A percentile compares a stretch with the other conserved stretches of the same genome.
Conservation (phyloP, 1,140 invertebrate species). For the Nasonia vitripennis region DNA sequence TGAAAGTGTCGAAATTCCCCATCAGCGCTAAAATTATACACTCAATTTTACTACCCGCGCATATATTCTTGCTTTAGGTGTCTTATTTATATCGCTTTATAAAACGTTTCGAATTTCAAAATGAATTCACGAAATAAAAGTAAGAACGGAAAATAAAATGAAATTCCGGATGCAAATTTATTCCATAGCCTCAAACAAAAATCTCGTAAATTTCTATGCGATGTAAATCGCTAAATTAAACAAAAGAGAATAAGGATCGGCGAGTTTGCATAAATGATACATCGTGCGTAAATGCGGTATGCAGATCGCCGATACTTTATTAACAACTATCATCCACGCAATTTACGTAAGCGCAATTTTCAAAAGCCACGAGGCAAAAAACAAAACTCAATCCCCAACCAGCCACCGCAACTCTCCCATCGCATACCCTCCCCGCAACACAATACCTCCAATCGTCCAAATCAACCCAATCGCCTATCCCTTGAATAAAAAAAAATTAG, state of each 20-base stretch:
- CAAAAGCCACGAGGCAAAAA: too few species aligned
- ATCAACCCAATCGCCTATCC: background rate
- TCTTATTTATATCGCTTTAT: background rate
- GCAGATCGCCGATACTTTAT: too few species aligned
- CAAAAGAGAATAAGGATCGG: background rate
- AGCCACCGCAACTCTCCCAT: too few species aligned
- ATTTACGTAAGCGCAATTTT: too few species aligned
- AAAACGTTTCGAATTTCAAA: background rate
- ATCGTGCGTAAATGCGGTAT: too few species aligned
- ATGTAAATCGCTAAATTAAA: slow-evolving; percentile 27
- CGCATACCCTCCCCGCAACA: too few species aligned
- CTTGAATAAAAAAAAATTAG: too few species aligned
- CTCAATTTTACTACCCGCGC: background rate
- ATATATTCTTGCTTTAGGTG: background rate
- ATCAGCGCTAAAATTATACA: background rate
- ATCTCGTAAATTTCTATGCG: background rate
- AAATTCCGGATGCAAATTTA: slow-evolving; percentile 19
- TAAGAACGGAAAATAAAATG: background rate
- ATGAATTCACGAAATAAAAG: background rate
- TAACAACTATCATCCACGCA: too few species aligned
- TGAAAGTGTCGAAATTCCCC: slow-evolving; percentile 1
- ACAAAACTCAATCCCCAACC: too few species aligned
- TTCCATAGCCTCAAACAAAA: slow-evolving; percentile 2
- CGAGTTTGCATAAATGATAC: background rate
- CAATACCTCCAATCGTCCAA: background rate